phyloP scores from a whole-genome alignment of 2,888 invertebrate species.

The Tenthredo notha region DNA sequence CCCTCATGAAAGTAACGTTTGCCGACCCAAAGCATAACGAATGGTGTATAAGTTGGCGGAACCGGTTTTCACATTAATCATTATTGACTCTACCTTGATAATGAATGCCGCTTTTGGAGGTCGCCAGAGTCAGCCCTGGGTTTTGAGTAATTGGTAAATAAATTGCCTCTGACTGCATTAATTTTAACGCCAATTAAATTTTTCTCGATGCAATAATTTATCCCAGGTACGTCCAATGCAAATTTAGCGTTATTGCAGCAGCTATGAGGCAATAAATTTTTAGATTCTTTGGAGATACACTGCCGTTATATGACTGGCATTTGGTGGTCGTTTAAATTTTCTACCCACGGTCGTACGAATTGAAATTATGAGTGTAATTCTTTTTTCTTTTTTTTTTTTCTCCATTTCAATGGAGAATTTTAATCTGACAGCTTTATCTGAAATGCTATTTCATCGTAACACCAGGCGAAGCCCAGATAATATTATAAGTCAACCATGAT shows the following conservation, averaged over 20 bases:
- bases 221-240: conserved; percentile 51
- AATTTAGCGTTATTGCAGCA: conserved; percentile 50
- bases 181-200: conserved; percentile 68
- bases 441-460: conserved; percentile 32
- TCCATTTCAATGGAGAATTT: conserved; percentile 9
- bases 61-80: conserved; percentile 70
- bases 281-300: conserved; percentile 47
- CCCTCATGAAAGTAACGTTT: conserved; percentile 45
- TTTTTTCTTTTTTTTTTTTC: not conserved
- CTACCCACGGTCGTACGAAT: conserved; percentile 43
- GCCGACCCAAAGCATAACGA: conserved; percentile 56
- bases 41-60: conserved; percentile 55
- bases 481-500: not conserved
- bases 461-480: not conserved
- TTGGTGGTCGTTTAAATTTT: conserved; percentile 47
- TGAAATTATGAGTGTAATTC: conserved; percentile 12
- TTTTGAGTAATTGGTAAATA: conserved; percentile 66
- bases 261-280: conserved; percentile 47
- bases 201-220: conserved; percentile 62
- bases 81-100: conserved; percentile 68
- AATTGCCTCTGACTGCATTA: conserved; percentile 68
- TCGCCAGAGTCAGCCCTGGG: conserved; percentile 61
- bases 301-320: conserved; percentile 41
- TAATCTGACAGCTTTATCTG: conserved; percentile 33
- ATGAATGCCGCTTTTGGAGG: conserved; percentile 60